Conservation (phyloP, 2,113 vertebrate genomes). For the Ctenomys sociabilis region DNA sequence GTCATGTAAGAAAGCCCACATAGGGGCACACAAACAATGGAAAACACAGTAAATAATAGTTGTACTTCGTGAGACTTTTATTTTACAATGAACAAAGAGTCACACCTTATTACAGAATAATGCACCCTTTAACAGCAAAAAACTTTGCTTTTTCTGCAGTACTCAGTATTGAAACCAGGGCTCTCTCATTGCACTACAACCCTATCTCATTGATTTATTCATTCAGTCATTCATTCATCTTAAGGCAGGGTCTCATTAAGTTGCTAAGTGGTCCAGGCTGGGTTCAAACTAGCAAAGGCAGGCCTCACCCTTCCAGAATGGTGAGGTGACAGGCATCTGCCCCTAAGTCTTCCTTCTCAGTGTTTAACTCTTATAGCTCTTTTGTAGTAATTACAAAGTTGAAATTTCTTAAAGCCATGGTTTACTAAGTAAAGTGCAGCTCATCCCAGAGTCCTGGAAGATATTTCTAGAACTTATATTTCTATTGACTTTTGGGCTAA, state of each 20-base stretch:
- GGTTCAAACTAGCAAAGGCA: neutral
- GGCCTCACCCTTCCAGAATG: neutral
- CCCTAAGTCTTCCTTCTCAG: neutral
- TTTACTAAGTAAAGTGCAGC: neutral
- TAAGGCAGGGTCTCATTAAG: neutral
- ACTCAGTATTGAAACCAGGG: neutral
- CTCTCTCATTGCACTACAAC: no score
- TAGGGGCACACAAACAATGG: neutral
- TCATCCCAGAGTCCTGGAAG: neutral
- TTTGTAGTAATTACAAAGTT: neutral
- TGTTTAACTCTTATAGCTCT: neutral
- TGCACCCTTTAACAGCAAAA: neutral
- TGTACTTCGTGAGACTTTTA: neutral
- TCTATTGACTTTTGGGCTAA: conserved; percentile 4
- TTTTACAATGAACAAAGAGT: conserved; percentile 17
- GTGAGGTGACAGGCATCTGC: neutral
- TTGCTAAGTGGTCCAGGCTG: neutral
- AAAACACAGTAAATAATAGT: neutral
- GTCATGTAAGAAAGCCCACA: neutral
- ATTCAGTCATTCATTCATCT: neutral
- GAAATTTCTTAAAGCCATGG: neutral
- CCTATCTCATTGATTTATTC: no score
- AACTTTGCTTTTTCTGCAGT: neutral
- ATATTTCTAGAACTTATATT: conserved; percentile 20
- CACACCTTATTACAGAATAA: neutral